phyloP scores from a whole-genome alignment of 2,888 invertebrate species.

The Asteroscopus sphinx region DNA sequence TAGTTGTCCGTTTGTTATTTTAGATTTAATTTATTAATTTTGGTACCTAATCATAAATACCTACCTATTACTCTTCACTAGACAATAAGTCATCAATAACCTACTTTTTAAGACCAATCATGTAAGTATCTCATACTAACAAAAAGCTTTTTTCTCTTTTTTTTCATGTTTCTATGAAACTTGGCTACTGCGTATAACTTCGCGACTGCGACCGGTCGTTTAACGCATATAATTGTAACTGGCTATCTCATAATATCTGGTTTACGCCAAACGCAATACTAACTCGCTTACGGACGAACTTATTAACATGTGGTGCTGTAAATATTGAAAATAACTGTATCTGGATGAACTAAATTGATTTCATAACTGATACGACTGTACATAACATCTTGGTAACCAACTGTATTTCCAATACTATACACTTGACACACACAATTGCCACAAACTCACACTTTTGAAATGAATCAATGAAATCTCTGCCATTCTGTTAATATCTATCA shows the following conservation, averaged over 20 bases:
- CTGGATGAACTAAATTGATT: slow-evolving; percentile 35
- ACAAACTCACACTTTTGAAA: neutral
- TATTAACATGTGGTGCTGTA: slow-evolving; percentile 74
- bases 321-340: slow-evolving; percentile 60
- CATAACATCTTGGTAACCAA: slow-evolving; percentile 30
- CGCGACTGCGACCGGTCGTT: slow-evolving; percentile 75
- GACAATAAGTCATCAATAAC: slow-evolving; percentile 57
- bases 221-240: slow-evolving; percentile 77
- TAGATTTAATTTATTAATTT: slow-evolving; percentile 6
- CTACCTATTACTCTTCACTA: slow-evolving; percentile 46
- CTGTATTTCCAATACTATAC: slow-evolving; percentile 13
- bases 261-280: slow-evolving; percentile 86
- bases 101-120: slow-evolving; percentile 60
- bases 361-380: slow-evolving; percentile 38
- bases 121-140: slow-evolving; percentile 86
- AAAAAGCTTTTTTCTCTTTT: slow-evolving; percentile 87
- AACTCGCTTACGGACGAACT: slow-evolving; percentile 80
- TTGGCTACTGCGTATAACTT: slow-evolving; percentile 80
- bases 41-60: slow-evolving; percentile 35
- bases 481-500: neutral
- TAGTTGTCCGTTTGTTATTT: neutral
- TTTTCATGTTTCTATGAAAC: slow-evolving; percentile 90
- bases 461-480: neutral
- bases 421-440: neutral
- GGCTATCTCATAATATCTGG: slow-evolving; percentile 88